phyloP scores from a whole-genome alignment of 2,888 invertebrate species.

The Agrypnus murinus region DNA sequence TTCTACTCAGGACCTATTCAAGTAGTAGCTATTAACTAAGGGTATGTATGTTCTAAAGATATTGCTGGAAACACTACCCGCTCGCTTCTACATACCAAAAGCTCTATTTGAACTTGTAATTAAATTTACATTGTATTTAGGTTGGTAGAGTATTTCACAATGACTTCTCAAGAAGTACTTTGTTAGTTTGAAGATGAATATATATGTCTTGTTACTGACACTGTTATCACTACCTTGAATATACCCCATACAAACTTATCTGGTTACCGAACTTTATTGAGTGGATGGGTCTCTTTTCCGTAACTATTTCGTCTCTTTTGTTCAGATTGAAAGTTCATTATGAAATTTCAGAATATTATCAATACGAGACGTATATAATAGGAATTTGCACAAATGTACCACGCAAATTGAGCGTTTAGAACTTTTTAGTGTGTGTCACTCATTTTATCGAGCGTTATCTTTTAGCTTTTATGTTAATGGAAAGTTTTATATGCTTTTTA shows the following conservation, averaged over 20 bases:
- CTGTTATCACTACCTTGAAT: conserved; percentile 5
- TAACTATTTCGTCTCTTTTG: too few species aligned
- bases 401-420: too few species aligned
- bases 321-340: too few species aligned
- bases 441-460: too few species aligned
- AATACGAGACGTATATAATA: too few species aligned
- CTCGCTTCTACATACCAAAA: conserved; percentile 50
- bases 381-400: too few species aligned
- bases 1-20: conserved; percentile 40
- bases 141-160: conserved; percentile 47
- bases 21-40: conserved; percentile 39
- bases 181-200: conserved; percentile 9
- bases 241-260: neutral
- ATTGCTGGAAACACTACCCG: conserved; percentile 43
- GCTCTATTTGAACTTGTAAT: conserved; percentile 56
- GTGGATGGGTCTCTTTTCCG: too few species aligned
- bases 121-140: conserved; percentile 58
- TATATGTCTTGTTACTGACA: conserved; percentile 17
- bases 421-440: too few species aligned
- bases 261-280: neutral
- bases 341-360: too few species aligned
- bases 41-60: conserved; percentile 36
- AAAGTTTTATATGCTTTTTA: too few species aligned
- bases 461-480: too few species aligned
- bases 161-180: conserved; percentile 31